Evolutionary conservation across 1,140 invertebrate genomes (phyloP).

Genomic region (Solen grandis): DNA sequence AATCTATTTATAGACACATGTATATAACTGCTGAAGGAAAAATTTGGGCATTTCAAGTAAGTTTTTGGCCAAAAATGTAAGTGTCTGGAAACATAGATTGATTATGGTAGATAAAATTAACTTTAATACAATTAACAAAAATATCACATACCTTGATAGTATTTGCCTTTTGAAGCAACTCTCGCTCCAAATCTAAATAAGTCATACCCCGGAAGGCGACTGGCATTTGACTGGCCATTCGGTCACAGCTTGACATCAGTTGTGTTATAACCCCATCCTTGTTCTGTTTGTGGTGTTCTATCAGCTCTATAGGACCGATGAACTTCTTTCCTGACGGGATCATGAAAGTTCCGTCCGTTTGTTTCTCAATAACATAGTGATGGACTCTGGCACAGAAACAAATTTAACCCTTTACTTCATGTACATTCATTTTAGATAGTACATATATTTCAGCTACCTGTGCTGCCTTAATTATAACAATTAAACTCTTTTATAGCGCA

Average conservation of each 20-base stretch:
- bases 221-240: conserved; percentile 75
- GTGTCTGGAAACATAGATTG: too few relatives aligned
- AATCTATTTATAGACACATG: too few relatives aligned
- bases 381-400: conserved; percentile 70
- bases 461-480: too few relatives aligned
- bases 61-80: too few relatives aligned
- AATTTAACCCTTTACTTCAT: not conserved
- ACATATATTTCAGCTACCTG: too few relatives aligned
- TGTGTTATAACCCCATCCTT: conserved; percentile 78
- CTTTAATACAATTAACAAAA: too few relatives aligned
- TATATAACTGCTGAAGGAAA: too few relatives aligned
- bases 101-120: too few relatives aligned
- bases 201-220: conserved; percentile 81
- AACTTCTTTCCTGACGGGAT: conserved; percentile 77
- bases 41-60: too few relatives aligned
- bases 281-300: conserved; percentile 73
- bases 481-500: too few relatives aligned
- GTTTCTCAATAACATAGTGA: conserved; percentile 80
- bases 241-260: conserved; percentile 77
- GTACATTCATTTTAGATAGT: not conserved
- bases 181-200: conserved; percentile 78
- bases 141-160: conserved; percentile 64
- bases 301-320: conserved; percentile 77
- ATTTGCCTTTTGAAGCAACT: conserved; percentile 76
- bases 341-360: conserved; percentile 78